Conservation (phyloP, 2,113 vertebrate species). For the Apistogramma diplotaenia region DNA sequence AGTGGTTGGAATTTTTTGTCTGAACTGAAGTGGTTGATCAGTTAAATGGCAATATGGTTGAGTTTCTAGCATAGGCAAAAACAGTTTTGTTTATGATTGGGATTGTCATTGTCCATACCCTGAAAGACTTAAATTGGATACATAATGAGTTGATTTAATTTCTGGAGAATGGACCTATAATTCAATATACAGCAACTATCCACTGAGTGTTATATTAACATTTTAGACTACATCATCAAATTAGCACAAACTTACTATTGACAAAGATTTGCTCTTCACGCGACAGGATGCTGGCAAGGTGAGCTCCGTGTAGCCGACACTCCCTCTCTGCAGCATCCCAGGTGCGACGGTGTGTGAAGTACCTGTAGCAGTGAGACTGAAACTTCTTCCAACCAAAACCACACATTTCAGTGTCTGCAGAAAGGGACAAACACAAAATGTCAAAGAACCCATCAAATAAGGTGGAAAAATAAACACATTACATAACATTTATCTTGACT, state of each 20-base stretch:
- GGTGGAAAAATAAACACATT: background rate
- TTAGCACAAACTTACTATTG: conserved; percentile 83
- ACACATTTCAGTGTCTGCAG: conserved; percentile 87
- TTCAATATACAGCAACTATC: background rate
- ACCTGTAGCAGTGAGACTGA: conserved; percentile 95
- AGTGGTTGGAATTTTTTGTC: background rate
- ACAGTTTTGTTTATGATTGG: background rate
- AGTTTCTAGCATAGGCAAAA: background rate
- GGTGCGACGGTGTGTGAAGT: conserved; percentile 87
- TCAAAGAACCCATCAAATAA: background rate
- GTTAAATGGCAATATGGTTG: background rate
- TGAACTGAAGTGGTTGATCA: background rate
- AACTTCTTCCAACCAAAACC: conserved; percentile 95
- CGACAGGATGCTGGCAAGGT: conserved; percentile 89
- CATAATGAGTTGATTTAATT: too few species aligned
- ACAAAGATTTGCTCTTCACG: conserved; percentile 89
- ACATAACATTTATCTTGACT: background rate
- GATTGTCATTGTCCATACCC: background rate
- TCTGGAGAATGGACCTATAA: background rate
- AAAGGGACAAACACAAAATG: background rate
- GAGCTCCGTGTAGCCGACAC: conserved; percentile 90
- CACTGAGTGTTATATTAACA: background rate
- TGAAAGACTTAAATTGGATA: background rate
- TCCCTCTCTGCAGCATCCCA: conserved; percentile 94
- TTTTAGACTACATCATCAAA: background rate